A percentile compares a stretch with the other conserved stretches of the same genome.
Conservation (phyloP, 2,797 vertebrate species). For the Lacerta agilis region DNA sequence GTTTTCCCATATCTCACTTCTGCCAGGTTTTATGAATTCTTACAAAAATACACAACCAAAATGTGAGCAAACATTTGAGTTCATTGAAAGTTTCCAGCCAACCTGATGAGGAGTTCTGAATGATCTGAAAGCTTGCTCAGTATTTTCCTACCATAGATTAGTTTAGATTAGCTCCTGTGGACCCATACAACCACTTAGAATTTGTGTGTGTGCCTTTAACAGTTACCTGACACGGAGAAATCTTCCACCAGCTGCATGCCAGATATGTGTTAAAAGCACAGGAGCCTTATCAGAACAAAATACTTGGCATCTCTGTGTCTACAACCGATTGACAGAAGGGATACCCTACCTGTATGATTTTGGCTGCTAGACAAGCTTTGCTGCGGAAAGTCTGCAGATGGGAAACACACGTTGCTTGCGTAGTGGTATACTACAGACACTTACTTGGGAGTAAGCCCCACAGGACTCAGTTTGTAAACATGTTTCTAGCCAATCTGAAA, state of each 20-base stretch:
- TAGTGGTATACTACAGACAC: too few relatives aligned
- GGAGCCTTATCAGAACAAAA: not conserved
- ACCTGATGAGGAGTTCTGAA: not conserved
- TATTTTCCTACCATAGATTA: not conserved
- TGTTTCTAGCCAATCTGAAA: not conserved
- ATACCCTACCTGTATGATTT: not conserved
- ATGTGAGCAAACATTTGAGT: not conserved
- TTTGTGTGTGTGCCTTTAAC: not conserved
- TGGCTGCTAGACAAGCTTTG: not conserved
- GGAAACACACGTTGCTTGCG: not conserved
- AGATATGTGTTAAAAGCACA: not conserved
- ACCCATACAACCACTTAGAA: not conserved
- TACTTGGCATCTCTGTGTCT: not conserved
- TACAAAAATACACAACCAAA: not conserved
- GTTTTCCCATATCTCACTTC: not conserved
- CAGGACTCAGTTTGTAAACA: not conserved
- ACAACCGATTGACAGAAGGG: not conserved
- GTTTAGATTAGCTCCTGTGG: too few relatives aligned
- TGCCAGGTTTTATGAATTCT: too few relatives aligned
- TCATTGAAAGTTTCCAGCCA: not conserved
- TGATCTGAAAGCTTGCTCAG: not conserved
- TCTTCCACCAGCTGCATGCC: not conserved
- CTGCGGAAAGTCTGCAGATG: not conserved
- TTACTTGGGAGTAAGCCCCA: not conserved
- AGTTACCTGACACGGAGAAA: not conserved